Evolutionary conservation across 2,797 vertebrate species (phyloP).

Genomic region (Cryptoprocta ferox): DNA sequence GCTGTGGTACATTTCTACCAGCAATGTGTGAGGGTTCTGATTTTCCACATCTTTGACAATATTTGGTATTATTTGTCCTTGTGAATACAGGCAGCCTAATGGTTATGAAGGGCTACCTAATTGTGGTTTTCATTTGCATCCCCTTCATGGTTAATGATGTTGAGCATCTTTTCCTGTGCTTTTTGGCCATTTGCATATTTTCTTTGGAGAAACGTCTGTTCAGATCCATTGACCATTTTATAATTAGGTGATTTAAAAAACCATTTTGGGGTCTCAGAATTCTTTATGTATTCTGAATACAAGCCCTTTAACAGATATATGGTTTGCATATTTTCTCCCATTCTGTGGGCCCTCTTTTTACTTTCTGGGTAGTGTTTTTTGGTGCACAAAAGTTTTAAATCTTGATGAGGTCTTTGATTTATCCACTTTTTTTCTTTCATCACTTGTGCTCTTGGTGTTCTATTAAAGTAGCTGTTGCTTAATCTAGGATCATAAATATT

Average conservation of each 20-base stretch:
- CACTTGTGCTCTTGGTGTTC: neutral
- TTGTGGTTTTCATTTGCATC: neutral
- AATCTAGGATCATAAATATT: neutral
- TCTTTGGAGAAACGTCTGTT: neutral
- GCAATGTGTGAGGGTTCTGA: neutral
- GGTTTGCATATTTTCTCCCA: neutral
- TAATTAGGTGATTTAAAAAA: neutral
- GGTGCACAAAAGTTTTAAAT: neutral
- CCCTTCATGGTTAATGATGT: neutral
- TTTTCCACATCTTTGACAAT: neutral
- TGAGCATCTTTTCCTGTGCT: neutral
- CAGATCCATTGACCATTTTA: neutral
- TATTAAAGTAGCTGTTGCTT: neutral
- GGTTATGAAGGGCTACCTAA: neutral
- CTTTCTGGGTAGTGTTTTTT: neutral
- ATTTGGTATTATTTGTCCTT: neutral
- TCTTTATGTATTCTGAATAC: neutral
- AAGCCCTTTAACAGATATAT: neutral
- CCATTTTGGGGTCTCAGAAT: neutral
- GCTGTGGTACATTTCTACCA: too few relatives aligned
- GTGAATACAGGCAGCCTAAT: neutral
- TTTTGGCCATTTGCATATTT: neutral
- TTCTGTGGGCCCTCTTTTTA: neutral
- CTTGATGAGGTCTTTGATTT: neutral
- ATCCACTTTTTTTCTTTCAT: neutral